phyloP scores from a whole-genome alignment of 1,140 invertebrate species.

The Pygmarrhopalites habei region DNA sequence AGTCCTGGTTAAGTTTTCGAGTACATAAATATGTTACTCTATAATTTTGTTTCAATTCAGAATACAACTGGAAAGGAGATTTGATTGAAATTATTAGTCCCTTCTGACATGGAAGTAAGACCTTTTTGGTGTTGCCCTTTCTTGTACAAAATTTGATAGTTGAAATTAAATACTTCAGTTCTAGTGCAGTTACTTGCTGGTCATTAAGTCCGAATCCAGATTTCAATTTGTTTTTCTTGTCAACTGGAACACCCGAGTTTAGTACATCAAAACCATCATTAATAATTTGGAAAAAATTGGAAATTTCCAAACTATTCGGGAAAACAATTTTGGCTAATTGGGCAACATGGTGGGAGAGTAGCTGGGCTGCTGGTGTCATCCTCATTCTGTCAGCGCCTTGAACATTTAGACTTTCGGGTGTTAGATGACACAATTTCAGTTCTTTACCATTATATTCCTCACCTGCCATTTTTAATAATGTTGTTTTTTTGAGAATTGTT shows the following conservation, averaged over 20 bases:
- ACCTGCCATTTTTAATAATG: background rate
- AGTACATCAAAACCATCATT: conserved; percentile 35
- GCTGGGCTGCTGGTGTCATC: conserved; percentile 23
- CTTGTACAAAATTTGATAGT: conserved; percentile 4
- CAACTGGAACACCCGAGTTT: conserved; percentile 14
- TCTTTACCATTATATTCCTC: conserved; percentile 6
- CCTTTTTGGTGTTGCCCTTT: background rate
- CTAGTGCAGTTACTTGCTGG: conserved; percentile 5
- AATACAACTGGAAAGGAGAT: conserved; percentile 10
- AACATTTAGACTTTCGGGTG: conserved; percentile 5
- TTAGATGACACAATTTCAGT: conserved; percentile 29
- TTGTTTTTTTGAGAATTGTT: background rate
- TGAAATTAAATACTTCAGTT: conserved; percentile 5
- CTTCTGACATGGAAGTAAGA: conserved; percentile 25
- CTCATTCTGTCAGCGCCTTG: conserved; percentile 25
- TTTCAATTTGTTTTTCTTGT: conserved; percentile 12
- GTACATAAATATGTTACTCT: conserved; percentile 36
- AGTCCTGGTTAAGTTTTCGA: conserved; percentile 41
- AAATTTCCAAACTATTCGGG: conserved; percentile 1
- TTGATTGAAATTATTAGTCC: conserved; percentile 20
- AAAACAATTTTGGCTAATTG: conserved; percentile 5
- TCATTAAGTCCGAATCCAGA: conserved; percentile 15
- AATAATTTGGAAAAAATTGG: conserved; percentile 24
- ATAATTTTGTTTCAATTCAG: background rate
- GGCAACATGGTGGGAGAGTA: conserved; percentile 23